Evolutionary conservation across 2,797 vertebrate species (phyloP).

Genomic region (Myioborus melanocephalus): DNA sequence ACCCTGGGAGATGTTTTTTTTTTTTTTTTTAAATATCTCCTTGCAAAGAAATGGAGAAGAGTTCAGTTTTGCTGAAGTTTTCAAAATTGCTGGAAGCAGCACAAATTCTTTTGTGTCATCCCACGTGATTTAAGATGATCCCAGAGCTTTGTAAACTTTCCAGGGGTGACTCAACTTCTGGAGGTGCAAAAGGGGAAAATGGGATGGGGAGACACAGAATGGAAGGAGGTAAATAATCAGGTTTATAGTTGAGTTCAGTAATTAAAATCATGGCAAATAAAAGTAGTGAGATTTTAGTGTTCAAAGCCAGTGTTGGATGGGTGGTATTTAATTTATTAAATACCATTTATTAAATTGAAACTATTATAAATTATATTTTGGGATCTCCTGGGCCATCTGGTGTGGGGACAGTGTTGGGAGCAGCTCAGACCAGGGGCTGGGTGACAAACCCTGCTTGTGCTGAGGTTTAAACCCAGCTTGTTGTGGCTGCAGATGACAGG

Average conservation of each 20-base stretch:
- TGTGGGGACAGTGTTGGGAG: conserved; percentile 76
- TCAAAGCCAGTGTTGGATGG: background rate
- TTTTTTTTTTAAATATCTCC: background rate
- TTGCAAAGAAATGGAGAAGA: background rate
- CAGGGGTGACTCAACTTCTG: background rate
- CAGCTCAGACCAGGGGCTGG: conserved; percentile 76
- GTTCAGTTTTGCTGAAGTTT: background rate
- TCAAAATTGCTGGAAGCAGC: background rate
- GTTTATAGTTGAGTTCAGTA: background rate
- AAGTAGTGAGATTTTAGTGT: background rate
- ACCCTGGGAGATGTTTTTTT: background rate
- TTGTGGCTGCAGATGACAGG: conserved; percentile 59
- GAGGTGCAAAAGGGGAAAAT: background rate
- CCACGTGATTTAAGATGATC: background rate
- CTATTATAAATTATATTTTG: conserved; percentile 60
- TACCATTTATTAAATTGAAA: background rate
- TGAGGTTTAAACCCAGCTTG: conserved; percentile 81
- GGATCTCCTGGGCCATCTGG: conserved; percentile 73
- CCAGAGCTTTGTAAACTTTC: background rate
- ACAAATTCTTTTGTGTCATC: background rate
- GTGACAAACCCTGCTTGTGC: conserved; percentile 75
- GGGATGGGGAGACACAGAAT: background rate
- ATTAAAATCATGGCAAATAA: background rate
- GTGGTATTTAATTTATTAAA: background rate
- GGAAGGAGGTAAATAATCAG: background rate